Evolutionary conservation across 2,888 invertebrate species (phyloP).

Genomic region (Drosophila anomelani): DNA sequence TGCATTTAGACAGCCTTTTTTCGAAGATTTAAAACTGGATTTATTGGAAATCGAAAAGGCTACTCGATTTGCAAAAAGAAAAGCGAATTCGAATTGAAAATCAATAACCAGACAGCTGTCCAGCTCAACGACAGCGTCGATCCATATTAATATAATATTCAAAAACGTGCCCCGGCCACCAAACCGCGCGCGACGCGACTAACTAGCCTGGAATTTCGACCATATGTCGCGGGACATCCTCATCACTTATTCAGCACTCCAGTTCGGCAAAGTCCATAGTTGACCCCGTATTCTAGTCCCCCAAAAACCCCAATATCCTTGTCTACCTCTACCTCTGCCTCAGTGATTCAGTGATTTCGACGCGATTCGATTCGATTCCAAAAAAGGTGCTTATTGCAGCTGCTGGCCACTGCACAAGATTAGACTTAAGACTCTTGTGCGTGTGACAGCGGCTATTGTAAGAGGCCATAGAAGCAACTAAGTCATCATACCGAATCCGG

Average conservation of each 20-base stretch:
- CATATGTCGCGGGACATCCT: slow-evolving; percentile 54
- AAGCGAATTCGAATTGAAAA: slow-evolving; percentile 46
- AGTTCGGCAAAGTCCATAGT: slow-evolving; percentile 27
- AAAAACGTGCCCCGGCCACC: slow-evolving; percentile 46
- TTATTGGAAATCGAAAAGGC: neutral
- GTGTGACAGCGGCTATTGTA: slow-evolving; percentile 99
- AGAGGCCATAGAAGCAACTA: slow-evolving; percentile 84
- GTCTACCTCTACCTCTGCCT: neutral
- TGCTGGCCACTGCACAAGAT: slow-evolving; percentile 99
- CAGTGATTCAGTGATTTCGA: slow-evolving; percentile 27
- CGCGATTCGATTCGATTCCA: neutral
- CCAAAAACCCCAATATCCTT: neutral
- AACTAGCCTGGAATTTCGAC: slow-evolving; percentile 55
- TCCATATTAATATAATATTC: slow-evolving; percentile 59
- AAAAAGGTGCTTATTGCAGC: slow-evolving; percentile 91
- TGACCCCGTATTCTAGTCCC: slow-evolving; percentile 4
- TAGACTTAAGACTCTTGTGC: slow-evolving; percentile 97
- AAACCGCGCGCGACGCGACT: neutral
- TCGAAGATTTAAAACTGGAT: neutral
- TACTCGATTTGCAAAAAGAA: neutral
- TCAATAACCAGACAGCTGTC: slow-evolving; percentile 50
- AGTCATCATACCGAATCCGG: neutral
- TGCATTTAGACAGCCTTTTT: neutral
- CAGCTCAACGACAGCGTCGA: slow-evolving; percentile 2
- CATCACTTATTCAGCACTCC: slow-evolving; percentile 60